Evolutionary conservation across 2,888 invertebrate genomes (phyloP).

Genomic region (Ditylenchus weischeri): DNA sequence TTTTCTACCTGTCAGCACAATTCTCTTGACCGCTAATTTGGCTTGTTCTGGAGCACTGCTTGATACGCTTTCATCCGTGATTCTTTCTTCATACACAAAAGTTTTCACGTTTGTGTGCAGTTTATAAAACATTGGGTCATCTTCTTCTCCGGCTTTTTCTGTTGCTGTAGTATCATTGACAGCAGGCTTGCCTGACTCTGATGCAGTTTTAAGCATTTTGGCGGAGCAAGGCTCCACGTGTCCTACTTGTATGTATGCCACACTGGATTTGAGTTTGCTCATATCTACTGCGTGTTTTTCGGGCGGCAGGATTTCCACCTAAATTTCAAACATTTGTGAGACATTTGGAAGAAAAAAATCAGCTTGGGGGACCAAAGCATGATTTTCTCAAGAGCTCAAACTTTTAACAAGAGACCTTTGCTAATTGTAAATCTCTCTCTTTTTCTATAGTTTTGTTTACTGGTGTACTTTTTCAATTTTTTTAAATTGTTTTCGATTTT

Average conservation of each 20-base stretch:
- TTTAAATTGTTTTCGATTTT: too few relatives aligned
- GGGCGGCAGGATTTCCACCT: slow-evolving; percentile 67
- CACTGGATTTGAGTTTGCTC: slow-evolving; percentile 32
- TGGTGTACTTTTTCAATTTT: too few relatives aligned
- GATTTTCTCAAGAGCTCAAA: too few relatives aligned
- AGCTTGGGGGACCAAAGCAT: too few relatives aligned
- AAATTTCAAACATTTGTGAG: too few relatives aligned
- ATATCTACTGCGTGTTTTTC: slow-evolving; percentile 32
- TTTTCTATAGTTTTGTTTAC: too few relatives aligned
- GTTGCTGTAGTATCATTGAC: slow-evolving; percentile 44
- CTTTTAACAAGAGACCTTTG: too few relatives aligned
- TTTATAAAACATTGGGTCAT: slow-evolving; percentile 36
- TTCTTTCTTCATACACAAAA: slow-evolving; percentile 91
- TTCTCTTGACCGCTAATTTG: slow-evolving; percentile 85
- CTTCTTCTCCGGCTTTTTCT: not conserved
- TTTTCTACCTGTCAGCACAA: slow-evolving; percentile 81
- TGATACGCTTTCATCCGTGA: slow-evolving; percentile 72
- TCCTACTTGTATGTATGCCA: slow-evolving; percentile 76
- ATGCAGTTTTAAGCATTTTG: not conserved
- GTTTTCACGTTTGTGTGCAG: slow-evolving; percentile 44
- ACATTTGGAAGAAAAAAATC: too few relatives aligned
- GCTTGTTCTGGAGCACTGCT: slow-evolving; percentile 63
- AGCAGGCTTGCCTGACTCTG: slow-evolving; percentile 64
- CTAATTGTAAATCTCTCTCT: too few relatives aligned
- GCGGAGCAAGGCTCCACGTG: slow-evolving; percentile 82